phyloP scores from a whole-genome alignment of 2,797 vertebrate genomes.

The Siniperca undulata region DNA sequence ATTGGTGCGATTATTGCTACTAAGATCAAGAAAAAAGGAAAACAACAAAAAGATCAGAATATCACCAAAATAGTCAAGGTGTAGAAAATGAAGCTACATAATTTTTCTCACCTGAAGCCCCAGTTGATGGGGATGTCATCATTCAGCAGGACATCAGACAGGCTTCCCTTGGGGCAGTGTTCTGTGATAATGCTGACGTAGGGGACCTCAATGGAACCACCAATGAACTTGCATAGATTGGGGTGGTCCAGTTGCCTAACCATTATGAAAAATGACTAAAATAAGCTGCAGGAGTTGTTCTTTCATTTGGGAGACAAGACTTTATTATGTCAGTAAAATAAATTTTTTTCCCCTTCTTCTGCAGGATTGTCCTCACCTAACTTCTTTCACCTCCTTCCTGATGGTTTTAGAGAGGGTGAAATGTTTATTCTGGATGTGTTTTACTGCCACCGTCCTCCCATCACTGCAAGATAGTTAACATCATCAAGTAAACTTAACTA shows the following conservation, averaged over 20 bases:
- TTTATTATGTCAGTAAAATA: not conserved
- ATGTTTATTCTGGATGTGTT: conserved; percentile 85
- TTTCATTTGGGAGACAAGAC: not conserved
- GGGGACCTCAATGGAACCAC: conserved; percentile 84
- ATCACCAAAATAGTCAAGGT: not conserved
- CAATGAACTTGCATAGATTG: conserved; percentile 87
- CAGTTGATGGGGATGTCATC: conserved; percentile 88
- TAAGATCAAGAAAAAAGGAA: not conserved
- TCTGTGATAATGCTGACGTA: conserved; percentile 85
- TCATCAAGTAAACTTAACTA: not conserved
- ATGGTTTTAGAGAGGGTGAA: conserved; percentile 86
- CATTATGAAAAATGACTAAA: conserved; percentile 1
- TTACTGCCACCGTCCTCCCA: conserved; percentile 85
- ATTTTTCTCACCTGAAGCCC: conserved; percentile 82
- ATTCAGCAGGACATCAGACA: conserved; percentile 85
- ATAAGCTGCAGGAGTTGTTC: not conserved
- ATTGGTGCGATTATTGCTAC: not conserved
- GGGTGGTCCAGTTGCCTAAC: conserved; percentile 86
- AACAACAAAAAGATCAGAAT: not conserved
- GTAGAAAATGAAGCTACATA: not conserved
- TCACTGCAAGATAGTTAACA: conserved; percentile 73
- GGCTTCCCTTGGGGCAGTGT: conserved; percentile 87
- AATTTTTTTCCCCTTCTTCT: not conserved
- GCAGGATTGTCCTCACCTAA: conserved; percentile 76
- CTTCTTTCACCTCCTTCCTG: conserved; percentile 87